Conservation (phyloP, 2,113 vertebrate genomes). For the Raja brachyura region DNA sequence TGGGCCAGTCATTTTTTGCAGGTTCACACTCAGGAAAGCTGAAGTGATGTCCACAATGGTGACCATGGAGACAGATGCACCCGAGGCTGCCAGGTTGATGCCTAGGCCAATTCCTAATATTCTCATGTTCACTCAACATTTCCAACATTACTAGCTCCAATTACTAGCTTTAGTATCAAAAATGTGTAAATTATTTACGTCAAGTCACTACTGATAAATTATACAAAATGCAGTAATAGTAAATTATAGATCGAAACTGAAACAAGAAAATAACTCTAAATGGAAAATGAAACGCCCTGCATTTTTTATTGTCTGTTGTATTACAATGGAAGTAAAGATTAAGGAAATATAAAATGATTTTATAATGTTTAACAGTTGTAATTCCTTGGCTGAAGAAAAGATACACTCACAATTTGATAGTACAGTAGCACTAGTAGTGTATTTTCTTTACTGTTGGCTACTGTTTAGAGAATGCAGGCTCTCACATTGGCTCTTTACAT, state of each 20-base stretch:
- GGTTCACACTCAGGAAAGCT: no score
- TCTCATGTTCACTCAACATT: no score
- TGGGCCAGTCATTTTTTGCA: no score
- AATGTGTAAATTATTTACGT: slow-evolving; percentile 25
- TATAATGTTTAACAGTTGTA: not conserved
- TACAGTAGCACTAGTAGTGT: not conserved
- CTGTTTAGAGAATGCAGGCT: not conserved
- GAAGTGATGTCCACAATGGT: no score
- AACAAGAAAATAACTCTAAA: not conserved
- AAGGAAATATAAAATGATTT: not conserved
- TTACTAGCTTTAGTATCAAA: not conserved
- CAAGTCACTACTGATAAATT: not conserved
- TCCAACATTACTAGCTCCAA: not conserved
- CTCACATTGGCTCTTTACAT: not conserved
- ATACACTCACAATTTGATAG: not conserved
- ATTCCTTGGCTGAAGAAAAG: not conserved
- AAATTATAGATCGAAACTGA: not conserved
- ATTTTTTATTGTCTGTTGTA: not conserved
- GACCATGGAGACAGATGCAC: no score
- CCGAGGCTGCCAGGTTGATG: no score
- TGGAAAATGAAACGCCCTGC: not conserved
- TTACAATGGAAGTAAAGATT: not conserved
- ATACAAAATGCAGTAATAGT: not conserved
- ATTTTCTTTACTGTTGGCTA: not conserved
- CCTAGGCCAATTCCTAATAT: no score